Evolutionary conservation across 2,113 vertebrate genomes (phyloP), one percentile per base, ranked within the genome.

Genomic region (Pelodiscus sinensis): DNA sequence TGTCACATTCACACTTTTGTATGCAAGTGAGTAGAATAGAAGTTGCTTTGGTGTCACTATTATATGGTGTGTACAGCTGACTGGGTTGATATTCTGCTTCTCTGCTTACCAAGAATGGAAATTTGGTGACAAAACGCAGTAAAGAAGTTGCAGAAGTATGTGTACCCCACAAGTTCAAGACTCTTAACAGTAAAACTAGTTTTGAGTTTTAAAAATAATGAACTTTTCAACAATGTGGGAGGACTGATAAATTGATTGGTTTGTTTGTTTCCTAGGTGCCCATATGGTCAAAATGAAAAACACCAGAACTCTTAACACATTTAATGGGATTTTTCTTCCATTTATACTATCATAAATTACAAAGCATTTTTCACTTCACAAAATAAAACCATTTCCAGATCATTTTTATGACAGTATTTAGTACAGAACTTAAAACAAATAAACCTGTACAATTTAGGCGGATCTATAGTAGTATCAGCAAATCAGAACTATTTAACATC

Each of bases 341-440:
- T 98, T 97, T 97, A 98, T 97, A 97, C 96, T 88, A 97, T 97
- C 97, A 98, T 98, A 98, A 98, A 97, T 98, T 98, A 98, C 98
- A 98, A 98, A 98, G 97, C 97, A 97, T 98, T 94, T 96, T 97
- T 97, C 97, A 98, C 98, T 98, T 98, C 98, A 98, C 98, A 98
- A 98, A 98, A 98, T 98, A 98, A 98, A 98, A 98, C 97, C 96
- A 98, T 98, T 98, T 98, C 96, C 97, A 98, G 97, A 98, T 97
- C 90, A 94, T 97, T 97, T 96, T 97, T 95, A 95, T 97, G 97
- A 98, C 97, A 97, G 96, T 96, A 97, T 98, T 97, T 97, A 97
- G 95, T 97, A 98, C 97, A 90, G 97, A 96, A 96, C 95, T 97
- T 96, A 98, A 97, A 95, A 97, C 96, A 96, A 95, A 97, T 92